phyloP scores from a whole-genome alignment of 2,113 vertebrate genomes.

The Acanthochromis polyacanthus region DNA sequence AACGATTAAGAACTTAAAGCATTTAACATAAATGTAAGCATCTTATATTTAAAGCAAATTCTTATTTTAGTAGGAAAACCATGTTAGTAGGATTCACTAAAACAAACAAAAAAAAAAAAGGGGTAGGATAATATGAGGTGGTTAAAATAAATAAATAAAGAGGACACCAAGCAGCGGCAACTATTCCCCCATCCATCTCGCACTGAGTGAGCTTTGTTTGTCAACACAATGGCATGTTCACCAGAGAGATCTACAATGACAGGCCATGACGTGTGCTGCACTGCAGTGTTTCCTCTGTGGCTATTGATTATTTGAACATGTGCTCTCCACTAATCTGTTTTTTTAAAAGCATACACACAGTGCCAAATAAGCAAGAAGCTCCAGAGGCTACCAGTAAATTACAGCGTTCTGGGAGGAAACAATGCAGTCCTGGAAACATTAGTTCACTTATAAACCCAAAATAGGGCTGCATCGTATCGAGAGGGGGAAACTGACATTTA shows the following conservation, averaged over 20 bases:
- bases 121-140: background rate
- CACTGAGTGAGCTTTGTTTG: constrained; percentile 32
- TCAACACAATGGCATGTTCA: constrained; percentile 21
- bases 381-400: background rate
- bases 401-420: background rate
- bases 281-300: constrained; percentile 43
- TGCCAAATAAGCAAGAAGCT: background rate
- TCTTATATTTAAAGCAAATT: background rate
- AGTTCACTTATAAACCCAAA: background rate
- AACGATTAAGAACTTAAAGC: background rate
- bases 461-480: too few species aligned
- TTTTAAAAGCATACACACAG: background rate
- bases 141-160: background rate
- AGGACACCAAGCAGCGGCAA: constrained; percentile 6
- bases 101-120: background rate
- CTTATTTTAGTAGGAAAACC: background rate
- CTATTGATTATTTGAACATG: constrained; percentile 15
- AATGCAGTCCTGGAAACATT: background rate
- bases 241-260: background rate
- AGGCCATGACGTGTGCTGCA: constrained; percentile 7
- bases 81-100: background rate
- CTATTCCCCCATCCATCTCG: constrained; percentile 17
- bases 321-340: background rate
- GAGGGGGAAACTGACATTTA: too few species aligned
- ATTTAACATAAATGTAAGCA: background rate